A percentile compares a stretch with the other conserved stretches of the same genome.
Conservation (phyloP, 2,113 vertebrate genomes). For the Periophthalmus modestus region DNA sequence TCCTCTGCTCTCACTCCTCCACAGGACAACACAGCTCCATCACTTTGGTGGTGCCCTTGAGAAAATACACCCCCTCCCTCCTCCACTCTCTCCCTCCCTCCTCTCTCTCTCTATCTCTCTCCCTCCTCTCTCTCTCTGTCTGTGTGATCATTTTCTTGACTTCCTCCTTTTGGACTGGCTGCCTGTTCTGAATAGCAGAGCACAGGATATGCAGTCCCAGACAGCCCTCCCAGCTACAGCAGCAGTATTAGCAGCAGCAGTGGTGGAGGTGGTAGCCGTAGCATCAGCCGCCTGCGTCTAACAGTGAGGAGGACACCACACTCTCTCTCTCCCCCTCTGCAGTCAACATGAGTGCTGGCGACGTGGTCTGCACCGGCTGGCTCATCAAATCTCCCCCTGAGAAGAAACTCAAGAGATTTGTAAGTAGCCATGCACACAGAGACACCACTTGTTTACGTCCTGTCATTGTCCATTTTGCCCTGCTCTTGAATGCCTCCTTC, state of each 20-base stretch:
- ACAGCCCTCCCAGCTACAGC: constrained; percentile 74
- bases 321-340: constrained; percentile 58
- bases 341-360: constrained; percentile 91
- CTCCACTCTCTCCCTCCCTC: constrained; percentile 1
- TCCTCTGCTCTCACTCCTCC: constrained; percentile 19
- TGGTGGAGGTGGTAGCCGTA: constrained; percentile 16
- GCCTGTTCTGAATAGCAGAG: constrained; percentile 71
- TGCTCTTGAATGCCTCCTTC: constrained; percentile 32
- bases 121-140: constrained; percentile 52
- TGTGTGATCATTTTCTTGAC: constrained; percentile 84
- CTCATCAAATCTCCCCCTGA: constrained; percentile 98
- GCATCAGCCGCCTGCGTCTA: constrained; percentile 24
- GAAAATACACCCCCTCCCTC: constrained; percentile 30
- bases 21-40: constrained; percentile 26
- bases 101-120: constrained; percentile 7
- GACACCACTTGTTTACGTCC: constrained; percentile 50
- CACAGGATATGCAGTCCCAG: constrained; percentile 76
- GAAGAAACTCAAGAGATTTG: constrained; percentile 97
- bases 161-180: constrained; percentile 83
- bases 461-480: constrained; percentile 32
- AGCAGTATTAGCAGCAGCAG: constrained; percentile 55
- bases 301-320: constrained; percentile 57
- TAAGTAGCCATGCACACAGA: constrained; percentile 79
- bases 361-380: constrained; percentile 95
- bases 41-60: constrained; percentile 26